Evolutionary conservation across 2,113 vertebrate genomes (phyloP).

Genomic region (Bubo blakistoni): DNA sequence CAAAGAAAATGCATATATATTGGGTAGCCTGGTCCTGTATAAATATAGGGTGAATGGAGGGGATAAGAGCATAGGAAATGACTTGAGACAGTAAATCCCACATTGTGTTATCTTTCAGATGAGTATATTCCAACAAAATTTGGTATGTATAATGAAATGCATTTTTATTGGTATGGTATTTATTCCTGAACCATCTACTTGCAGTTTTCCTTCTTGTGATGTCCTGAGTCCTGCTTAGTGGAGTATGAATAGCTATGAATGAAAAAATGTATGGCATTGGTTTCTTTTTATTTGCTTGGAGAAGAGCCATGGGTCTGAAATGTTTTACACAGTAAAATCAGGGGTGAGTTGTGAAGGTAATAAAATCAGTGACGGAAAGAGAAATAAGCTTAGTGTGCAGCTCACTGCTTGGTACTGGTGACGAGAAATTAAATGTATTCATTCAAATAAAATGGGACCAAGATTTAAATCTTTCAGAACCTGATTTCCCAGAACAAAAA

Average conservation of each 20-base stretch:
- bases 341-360: neutral
- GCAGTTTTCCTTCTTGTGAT: neutral
- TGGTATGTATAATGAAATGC: neutral
- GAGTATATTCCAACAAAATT: neutral
- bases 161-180: neutral
- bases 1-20: neutral
- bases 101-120: neutral
- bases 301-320: neutral
- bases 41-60: neutral
- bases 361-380: slow-evolving; percentile 25
- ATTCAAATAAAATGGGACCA: slow-evolving; percentile 12
- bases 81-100: neutral
- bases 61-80: neutral
- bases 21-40: neutral
- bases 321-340: neutral
- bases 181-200: neutral
- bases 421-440: neutral
- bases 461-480: neutral
- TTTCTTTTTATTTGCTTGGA: neutral
- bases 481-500: slow-evolving; percentile 22
- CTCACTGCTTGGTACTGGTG: neutral
- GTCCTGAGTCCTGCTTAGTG: neutral
- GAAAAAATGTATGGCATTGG: neutral
- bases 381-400: neutral
- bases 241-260: neutral